Evolutionary conservation across 2,888 invertebrate species (phyloP), one percentile per base, ranked within the genome.

Genomic region (Octodonta nipae): DNA sequence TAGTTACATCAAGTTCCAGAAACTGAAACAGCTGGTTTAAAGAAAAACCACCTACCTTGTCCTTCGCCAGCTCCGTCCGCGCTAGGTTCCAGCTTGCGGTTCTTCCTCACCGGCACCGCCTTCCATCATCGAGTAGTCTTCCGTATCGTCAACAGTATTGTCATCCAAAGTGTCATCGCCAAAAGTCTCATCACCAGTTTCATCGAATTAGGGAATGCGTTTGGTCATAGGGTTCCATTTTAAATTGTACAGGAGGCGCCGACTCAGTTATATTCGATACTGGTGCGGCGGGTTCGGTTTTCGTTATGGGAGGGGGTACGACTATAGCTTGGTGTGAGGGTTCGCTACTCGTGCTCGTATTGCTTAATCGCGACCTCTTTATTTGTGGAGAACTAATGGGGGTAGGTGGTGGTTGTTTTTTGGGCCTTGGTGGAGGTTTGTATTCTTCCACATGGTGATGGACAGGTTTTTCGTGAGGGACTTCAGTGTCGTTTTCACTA

Each of bases 21-120:
- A n/a, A n/a, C n/a, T n/a, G n/a, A n/a, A n/a, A n/a, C n/a, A n/a
- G n/a, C n/a, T n/a, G n/a, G n/a, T n/a, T n/a, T n/a, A n/a, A n/a
- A n/a, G n/a, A n/a, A n/a, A 44, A 45, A 41, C 36, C 46, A 56
- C 59, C 50, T 60, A 61, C 62, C 62, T 62, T 62, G 60, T 47
- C 55, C 55, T 49, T 60, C 59, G 30, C 55, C 55, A 17, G 52
- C 49, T 25, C 49, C 54, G 32, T 60, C 60, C 5, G 54, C 44
- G 43, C 60, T 60, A 7, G n/a, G 60, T 59, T n/a, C 60, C 58
- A 8, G 60, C 55, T 34, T 62, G 55, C 5, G 58, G 58, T 50
- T 60, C 60, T 35, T 57, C 58, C 13, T 53, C 54, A 5, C 48
- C 49, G 34, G 33, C 34, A 24, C 37, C 38, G 26, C 49, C 46